Conservation (phyloP, 2,888 invertebrate genomes). For the Ypsolopha sequella region DNA sequence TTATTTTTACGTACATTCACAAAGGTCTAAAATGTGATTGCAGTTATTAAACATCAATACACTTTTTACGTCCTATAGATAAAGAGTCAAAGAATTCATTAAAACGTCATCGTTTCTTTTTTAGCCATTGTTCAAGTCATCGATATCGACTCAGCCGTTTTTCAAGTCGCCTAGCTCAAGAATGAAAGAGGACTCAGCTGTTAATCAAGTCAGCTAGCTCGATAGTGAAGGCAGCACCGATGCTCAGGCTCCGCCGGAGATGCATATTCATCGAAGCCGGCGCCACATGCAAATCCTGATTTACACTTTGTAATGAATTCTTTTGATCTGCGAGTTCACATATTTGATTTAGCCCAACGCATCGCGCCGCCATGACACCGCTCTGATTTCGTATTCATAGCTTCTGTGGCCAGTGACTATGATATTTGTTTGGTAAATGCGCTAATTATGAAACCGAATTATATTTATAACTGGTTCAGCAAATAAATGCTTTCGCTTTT, state of each 20-base stretch:
- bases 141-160: too few relatives aligned
- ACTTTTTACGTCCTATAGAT: too few relatives aligned
- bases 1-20: too few relatives aligned
- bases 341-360: slow-evolving; percentile 68
- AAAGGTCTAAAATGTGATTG: too few relatives aligned
- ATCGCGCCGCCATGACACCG: slow-evolving; percentile 47
- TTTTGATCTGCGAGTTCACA: slow-evolving; percentile 70
- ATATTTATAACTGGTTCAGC: background rate
- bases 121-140: too few relatives aligned
- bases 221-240: slow-evolving; percentile 42
- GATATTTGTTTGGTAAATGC: slow-evolving; percentile 36
- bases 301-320: slow-evolving; percentile 71
- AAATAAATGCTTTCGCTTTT: too few relatives aligned
- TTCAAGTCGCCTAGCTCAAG: background rate
- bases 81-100: too few relatives aligned
- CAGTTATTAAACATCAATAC: too few relatives aligned
- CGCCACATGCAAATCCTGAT: slow-evolving; percentile 69
- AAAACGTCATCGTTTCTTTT: too few relatives aligned
- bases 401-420: slow-evolving; percentile 27
- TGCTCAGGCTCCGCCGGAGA: slow-evolving; percentile 54
- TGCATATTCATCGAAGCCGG: slow-evolving; percentile 65
- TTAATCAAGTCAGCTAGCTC: background rate
- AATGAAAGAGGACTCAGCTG: background rate
- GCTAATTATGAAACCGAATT: slow-evolving; percentile 19
- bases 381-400: slow-evolving; percentile 65